Evolutionary conservation across 53 echinoderm and acorn worm genomes (phyloP), one percentile per base, ranked within the genome.

Genomic region (Echinarachnius parma): DNA sequence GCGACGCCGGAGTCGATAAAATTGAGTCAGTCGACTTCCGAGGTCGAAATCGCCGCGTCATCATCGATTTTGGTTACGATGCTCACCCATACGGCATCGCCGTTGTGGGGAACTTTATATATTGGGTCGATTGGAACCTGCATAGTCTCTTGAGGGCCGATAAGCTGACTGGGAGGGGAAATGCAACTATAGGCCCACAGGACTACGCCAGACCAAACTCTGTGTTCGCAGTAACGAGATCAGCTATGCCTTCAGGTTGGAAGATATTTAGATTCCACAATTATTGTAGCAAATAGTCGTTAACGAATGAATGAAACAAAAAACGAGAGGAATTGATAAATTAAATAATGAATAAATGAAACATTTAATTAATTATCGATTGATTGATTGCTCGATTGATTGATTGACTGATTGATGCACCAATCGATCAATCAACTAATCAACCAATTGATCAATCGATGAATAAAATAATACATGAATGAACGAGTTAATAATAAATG

Each of bases 111-210:
- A 28, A 53, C 7, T 46, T 62, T 30, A 31, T 94, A 9, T 86
- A 59, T 33, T 94, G 89, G 86, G 78, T 84, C 4, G 87, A 94
- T 39, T 90, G 87, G 87, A 59, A 27, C 0, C 46, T 28, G 8
- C 59, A 61, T 22, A 65, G 56, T 13, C 28, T 94, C 13, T 52
- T 81, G 66, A 77, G 53, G 31, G 87, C 75, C 5, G 75, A 87
- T 46, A 92, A 81, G 68, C 19, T 22, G 1, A 81, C 64, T 1
- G 87, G 87, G 14, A 24, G 15, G 31, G 42, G 77, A 32, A 53
- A 60, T 9, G 67, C 39, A 8, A 42, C 75, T 11, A 39, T 94
- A 16, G 82, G 84, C 9, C 42, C 34, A 3, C 53, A 45, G 1
- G 60, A 50, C 46, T 75, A 86, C 24, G 28, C 56, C 1, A 64